phyloP scores from a whole-genome alignment of 2,888 invertebrate species.

The Pyrocoelia pectoralis region DNA sequence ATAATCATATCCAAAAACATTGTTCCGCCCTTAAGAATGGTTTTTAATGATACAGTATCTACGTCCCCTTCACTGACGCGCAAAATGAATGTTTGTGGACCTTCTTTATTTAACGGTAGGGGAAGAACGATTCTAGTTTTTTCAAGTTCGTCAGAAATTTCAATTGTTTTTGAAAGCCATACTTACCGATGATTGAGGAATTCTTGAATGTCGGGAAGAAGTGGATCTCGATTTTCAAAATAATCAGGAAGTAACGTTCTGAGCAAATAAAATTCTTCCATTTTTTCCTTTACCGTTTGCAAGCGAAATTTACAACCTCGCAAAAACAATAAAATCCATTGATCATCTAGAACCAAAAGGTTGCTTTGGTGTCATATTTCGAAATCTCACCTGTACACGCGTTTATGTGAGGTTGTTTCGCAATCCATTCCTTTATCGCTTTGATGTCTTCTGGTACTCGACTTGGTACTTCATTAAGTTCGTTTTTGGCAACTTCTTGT shows the following conservation, averaged over 20 bases:
- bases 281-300: slow-evolving; percentile 24
- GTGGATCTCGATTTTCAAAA: slow-evolving; percentile 17
- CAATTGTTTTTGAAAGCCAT: neutral
- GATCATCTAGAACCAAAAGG: slow-evolving; percentile 23
- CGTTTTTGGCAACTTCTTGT: slow-evolving; percentile 6
- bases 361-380: neutral
- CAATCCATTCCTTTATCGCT: slow-evolving; percentile 63
- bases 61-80: neutral
- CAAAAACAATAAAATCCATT: slow-evolving; percentile 18
- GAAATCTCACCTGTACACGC: slow-evolving; percentile 36
- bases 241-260: slow-evolving; percentile 16
- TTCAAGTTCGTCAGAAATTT: neutral
- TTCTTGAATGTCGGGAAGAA: slow-evolving; percentile 14
- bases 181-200: slow-evolving; percentile 22
- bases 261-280: slow-evolving; percentile 27
- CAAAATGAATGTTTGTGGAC: neutral
- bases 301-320: slow-evolving; percentile 25
- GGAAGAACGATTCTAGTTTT: neutral
- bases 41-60: neutral
- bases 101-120: neutral
- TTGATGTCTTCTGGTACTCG: slow-evolving; percentile 59
- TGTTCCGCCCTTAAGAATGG: neutral
- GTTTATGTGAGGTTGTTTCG: slow-evolving; percentile 63
- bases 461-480: slow-evolving; percentile 60
- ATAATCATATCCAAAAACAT: neutral